Percentiles rank a stretch among this genome's conserved stretches.
Evolutionary conservation across 2,888 invertebrate genomes (phyloP).

Genomic region (Microctonus aethiopoides): DNA sequence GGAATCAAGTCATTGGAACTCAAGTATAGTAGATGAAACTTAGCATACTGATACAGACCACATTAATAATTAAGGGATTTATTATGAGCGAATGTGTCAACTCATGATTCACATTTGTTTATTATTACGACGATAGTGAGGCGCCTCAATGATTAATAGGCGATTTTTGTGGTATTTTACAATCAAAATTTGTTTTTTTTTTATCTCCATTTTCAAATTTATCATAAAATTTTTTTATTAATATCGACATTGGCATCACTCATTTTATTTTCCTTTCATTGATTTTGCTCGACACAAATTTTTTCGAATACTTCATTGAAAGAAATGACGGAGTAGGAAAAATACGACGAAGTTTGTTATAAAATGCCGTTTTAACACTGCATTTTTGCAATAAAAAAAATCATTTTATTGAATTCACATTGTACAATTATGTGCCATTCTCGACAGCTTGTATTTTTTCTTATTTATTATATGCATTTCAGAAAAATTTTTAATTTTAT

Average conservation of each 20-base stretch:
- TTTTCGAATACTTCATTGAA: not conserved
- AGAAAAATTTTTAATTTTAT: not conserved
- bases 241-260: not conserved
- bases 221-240: too few species aligned
- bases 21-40: not conserved
- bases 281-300: not conserved
- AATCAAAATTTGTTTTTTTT: not conserved
- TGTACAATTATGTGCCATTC: not conserved
- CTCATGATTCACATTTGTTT: not conserved
- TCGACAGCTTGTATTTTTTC: not conserved
- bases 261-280: not conserved
- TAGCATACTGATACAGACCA: constrained; percentile 4
- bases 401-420: not conserved
- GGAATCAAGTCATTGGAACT: not conserved
- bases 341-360: not conserved
- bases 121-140: not conserved
- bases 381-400: not conserved
- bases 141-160: not conserved
- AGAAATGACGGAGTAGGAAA: too few species aligned
- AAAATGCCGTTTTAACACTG: not conserved
- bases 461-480: not conserved
- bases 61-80: constrained; percentile 2
- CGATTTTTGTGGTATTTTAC: not conserved
- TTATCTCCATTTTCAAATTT: too few species aligned
- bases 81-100: not conserved